Evolutionary conservation across 2,888 invertebrate genomes (phyloP).

Genomic region (Adelphocoris suturalis): DNA sequence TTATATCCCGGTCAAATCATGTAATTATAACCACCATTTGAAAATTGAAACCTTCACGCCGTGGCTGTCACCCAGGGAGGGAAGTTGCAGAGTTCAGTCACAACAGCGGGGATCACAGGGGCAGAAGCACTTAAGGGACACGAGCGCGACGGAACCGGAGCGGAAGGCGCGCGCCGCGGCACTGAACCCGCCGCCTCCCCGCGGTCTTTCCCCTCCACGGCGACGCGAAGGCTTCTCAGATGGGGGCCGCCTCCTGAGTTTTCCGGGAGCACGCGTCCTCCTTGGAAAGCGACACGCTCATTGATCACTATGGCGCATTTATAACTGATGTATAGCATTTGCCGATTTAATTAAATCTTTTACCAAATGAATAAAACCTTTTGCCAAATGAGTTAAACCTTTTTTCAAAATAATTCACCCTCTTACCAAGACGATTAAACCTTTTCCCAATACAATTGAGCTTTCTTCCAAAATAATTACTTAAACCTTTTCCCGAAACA

Average conservation of each 20-base stretch:
- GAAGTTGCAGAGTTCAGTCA: neutral
- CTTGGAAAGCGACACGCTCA: neutral
- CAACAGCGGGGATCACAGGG: neutral
- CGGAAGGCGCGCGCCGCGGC: slow-evolving; percentile 43
- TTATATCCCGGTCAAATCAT: neutral
- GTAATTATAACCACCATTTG: neutral
- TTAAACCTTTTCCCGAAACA: too few species aligned
- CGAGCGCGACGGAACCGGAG: neutral
- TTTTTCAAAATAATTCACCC: too few species aligned
- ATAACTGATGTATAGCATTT: too few species aligned
- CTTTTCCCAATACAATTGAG: too few species aligned
- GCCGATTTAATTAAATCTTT: too few species aligned
- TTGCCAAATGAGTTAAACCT: too few species aligned
- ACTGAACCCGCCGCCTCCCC: slow-evolving; percentile 9
- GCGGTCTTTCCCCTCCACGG: slow-evolving; percentile 32
- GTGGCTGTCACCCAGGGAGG: neutral
- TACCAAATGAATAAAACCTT: too few species aligned
- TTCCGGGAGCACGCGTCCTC: neutral
- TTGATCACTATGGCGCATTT: too few species aligned
- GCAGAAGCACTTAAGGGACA: slow-evolving; percentile 15
- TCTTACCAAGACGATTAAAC: too few species aligned
- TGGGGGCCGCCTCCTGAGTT: neutral
- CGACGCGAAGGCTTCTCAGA: neutral
- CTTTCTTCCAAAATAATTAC: too few species aligned
- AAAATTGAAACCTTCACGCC: neutral